phyloP scores from a whole-genome alignment of 2,113 vertebrate species.

The Cettia cetti region DNA sequence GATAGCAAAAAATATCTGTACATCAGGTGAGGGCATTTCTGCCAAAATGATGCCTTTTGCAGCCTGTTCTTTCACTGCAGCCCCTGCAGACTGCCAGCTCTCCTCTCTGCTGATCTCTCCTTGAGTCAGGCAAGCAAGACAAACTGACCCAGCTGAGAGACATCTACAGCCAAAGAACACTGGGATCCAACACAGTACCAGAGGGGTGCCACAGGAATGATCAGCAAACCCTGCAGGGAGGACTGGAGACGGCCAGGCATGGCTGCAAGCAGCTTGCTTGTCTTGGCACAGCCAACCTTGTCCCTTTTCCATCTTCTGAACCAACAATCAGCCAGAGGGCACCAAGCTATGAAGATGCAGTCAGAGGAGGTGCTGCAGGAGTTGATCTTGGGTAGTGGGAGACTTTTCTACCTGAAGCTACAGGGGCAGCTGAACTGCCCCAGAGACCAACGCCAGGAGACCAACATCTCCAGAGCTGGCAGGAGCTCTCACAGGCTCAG shows the following conservation, averaged over 20 bases:
- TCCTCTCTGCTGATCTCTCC: not conserved
- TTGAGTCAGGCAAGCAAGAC: not conserved
- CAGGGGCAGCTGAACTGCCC: not conserved
- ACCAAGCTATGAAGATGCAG: not conserved
- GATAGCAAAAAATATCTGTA: not conserved
- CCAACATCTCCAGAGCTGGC: not conserved
- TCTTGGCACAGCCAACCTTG: not conserved
- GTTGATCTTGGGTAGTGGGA: accelerated
- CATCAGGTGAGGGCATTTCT: not conserved
- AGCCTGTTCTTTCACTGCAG: not conserved
- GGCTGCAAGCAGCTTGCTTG: not conserved
- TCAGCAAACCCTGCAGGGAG: not conserved
- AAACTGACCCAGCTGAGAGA: not conserved
- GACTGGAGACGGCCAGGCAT: not conserved
- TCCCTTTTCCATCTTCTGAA: not conserved
- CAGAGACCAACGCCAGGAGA: not conserved
- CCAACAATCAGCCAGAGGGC: not conserved
- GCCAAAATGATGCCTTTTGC: not conserved
- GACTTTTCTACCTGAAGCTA: not conserved
- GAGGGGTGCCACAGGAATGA: not conserved
- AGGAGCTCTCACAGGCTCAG: not conserved
- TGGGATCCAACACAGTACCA: not conserved
- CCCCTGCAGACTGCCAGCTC: not conserved
- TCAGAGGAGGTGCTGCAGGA: not conserved
- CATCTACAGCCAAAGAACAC: not conserved